Evolutionary conservation across 2,113 vertebrate genomes (phyloP), one percentile per base, ranked within the genome.

Genomic region (Spheniscus mendiculus): DNA sequence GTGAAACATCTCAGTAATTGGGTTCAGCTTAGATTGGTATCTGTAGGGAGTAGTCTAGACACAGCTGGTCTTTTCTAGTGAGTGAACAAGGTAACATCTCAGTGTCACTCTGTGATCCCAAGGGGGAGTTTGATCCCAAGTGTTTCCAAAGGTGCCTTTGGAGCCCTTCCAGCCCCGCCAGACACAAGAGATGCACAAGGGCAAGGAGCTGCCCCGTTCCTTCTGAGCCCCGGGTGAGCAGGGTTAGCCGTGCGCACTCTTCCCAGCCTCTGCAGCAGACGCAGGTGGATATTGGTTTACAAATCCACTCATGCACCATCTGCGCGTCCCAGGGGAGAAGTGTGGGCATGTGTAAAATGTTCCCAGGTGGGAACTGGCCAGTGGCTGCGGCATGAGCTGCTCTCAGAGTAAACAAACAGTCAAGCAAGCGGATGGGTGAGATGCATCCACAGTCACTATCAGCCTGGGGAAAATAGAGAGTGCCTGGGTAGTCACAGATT

Each of bases 171-270:
- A 61, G 19, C n/a, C 56, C 15, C 40, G 16, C 38, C 1, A n/a
- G 25, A 26, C 32, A 5, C 29, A 52, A 8, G 44, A 72, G 32
- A 27, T 29, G 52, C 42, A 20, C 11, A 10, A 26, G n/a, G 15
- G 7, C 47, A 72, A 69, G 62, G 56, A 89, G 29, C 61, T 83
- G 29, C n/a, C 6, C 55, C 14, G 0, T 62, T 14, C 32, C 32
- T 47, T 36, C 59, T 40, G 40, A 5, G 4, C 8, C 53, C 38
- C 0, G 1, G 15, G 30, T 4, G 22, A 42, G 26, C 56, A 61
- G 29, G 4, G 16, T 10, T 13, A 26, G 23, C 20, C 34, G 23
- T 1, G 1, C 2, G 3, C 9, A 3, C 18, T 12, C 34, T 20
- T 65, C 36, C 83, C 71, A 61, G 59, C 18, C 66, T 34, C 91